Conservation (phyloP, 1,140 invertebrate genomes). For the Drosophila parvula region DNA sequence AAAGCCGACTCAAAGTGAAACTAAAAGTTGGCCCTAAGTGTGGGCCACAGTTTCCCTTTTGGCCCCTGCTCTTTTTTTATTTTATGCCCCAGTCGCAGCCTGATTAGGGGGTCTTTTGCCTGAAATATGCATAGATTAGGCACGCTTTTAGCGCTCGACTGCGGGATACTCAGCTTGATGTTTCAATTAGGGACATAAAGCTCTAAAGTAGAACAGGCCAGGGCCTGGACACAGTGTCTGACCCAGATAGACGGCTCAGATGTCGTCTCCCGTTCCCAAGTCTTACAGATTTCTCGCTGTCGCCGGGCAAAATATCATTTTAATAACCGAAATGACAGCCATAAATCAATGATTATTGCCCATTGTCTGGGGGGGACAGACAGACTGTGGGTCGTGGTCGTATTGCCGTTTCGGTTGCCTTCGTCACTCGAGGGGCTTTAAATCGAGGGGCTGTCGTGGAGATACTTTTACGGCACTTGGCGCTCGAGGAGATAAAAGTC, state of each 20-base stretch:
- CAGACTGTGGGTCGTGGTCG: background rate
- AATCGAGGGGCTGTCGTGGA: slow-evolving; percentile 64
- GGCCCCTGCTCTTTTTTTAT: slow-evolving; percentile 28
- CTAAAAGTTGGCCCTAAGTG: slow-evolving; percentile 71
- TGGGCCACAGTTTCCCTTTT: slow-evolving; percentile 58
- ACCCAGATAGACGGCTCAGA: slow-evolving; percentile 52
- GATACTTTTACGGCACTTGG: slow-evolving; percentile 67
- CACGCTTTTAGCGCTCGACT: slow-evolving; percentile 77
- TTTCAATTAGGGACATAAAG: slow-evolving; percentile 69
- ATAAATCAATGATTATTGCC: slow-evolving; percentile 83
- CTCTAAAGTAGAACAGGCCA: slow-evolving; percentile 9
- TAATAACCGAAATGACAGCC: slow-evolving; percentile 77
- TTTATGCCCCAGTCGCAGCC: slow-evolving; percentile 30
- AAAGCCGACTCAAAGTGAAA: slow-evolving; percentile 68
- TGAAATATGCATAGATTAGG: slow-evolving; percentile 80
- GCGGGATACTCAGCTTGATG: slow-evolving; percentile 58
- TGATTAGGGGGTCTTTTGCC: slow-evolving; percentile 65
- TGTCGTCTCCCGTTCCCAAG: slow-evolving; percentile 4
- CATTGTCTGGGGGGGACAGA: slow-evolving; percentile 53
- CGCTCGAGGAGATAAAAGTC: slow-evolving; percentile 61
- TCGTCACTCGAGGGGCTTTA: slow-evolving; percentile 62
- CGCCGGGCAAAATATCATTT: slow-evolving; percentile 63
- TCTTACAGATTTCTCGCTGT: slow-evolving; percentile 33
- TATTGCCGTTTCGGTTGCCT: slow-evolving; percentile 16
- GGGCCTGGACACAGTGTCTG: slow-evolving; percentile 23